Conservation (phyloP, 2,113 vertebrate species). For the Cebus imitator region DNA sequence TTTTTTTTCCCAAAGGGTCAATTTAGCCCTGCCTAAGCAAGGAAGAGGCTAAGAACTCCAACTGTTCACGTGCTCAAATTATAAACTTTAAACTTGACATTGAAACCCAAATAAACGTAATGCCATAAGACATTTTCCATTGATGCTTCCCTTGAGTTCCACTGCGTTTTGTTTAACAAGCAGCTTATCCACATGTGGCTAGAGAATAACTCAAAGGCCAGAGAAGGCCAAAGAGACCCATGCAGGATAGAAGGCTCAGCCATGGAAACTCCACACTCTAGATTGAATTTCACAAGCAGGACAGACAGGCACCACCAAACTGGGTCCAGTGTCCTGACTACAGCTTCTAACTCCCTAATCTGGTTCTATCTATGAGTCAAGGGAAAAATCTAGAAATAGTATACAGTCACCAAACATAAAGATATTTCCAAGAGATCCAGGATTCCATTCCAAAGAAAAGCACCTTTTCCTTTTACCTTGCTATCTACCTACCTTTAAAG, state of each 20-base stretch:
- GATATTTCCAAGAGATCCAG: neutral
- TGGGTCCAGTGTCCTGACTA: neutral
- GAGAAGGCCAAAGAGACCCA: neutral
- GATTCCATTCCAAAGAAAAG: neutral
- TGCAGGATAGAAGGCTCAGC: neutral
- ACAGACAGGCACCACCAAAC: constrained; percentile 46
- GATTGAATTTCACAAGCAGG: constrained; percentile 43
- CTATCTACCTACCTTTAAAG: neutral
- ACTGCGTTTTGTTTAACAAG: neutral
- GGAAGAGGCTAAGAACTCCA: neutral
- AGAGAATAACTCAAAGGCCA: constrained; percentile 1
- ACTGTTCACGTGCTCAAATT: neutral
- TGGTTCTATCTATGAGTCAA: constrained; percentile 38
- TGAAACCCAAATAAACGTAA: neutral
- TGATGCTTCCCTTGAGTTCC: neutral
- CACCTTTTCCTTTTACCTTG: neutral
- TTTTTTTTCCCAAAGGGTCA: neutral
- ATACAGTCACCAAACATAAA: constrained; percentile 11
- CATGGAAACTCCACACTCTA: constrained; percentile 43
- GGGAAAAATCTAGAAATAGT: constrained; percentile 50
- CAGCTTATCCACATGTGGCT: neutral
- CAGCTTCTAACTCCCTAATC: constrained; percentile 24
- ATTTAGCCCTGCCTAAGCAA: neutral
- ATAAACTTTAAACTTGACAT: neutral
- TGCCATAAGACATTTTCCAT: neutral